Conservation (phyloP, 2,888 invertebrate genomes). For the Acrocera orbiculus region DNA sequence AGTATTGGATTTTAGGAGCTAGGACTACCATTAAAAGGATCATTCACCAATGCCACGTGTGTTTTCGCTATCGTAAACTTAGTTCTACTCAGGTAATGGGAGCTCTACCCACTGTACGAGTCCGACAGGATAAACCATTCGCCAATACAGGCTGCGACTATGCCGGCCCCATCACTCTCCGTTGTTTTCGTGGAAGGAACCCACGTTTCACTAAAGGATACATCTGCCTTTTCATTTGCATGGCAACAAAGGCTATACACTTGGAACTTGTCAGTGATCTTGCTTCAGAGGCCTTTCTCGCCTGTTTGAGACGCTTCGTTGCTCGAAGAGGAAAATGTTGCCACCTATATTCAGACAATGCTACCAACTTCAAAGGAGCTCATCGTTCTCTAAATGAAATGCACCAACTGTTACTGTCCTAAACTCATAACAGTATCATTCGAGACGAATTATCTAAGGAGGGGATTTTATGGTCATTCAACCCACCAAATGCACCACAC, state of each 20-base stretch:
- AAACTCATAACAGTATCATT: no score
- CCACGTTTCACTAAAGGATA: no score
- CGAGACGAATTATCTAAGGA: no score
- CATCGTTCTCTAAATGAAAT: conserved; percentile 3
- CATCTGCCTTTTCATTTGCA: no score
- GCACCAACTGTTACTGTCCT: background rate
- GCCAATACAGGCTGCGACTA: conserved; percentile 12
- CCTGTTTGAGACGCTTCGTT: conserved; percentile 2
- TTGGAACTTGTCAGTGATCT: conserved; percentile 3
- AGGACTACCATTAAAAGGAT: conserved; percentile 4
- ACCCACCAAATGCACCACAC: background rate
- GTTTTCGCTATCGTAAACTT: conserved; percentile 3
- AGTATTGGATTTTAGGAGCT: conserved; percentile 13
- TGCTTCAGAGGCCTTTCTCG: conserved; percentile 3
- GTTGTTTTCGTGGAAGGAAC: no score
- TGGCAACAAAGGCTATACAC: conserved; percentile 4
- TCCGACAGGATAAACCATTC: conserved; percentile 11
- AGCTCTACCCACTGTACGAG: conserved; percentile 13
- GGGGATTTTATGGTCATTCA: no score
- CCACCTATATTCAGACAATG: conserved; percentile 2
- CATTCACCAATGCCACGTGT: conserved; percentile 9
- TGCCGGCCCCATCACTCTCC: conserved; percentile 12
- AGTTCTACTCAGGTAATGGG: conserved; percentile 14
- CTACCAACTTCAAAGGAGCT: no score
- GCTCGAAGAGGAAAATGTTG: conserved; percentile 4